Evolutionary conservation across 2,113 vertebrate species (phyloP), one percentile per base, ranked within the genome.

Genomic region (Galbula dea): DNA sequence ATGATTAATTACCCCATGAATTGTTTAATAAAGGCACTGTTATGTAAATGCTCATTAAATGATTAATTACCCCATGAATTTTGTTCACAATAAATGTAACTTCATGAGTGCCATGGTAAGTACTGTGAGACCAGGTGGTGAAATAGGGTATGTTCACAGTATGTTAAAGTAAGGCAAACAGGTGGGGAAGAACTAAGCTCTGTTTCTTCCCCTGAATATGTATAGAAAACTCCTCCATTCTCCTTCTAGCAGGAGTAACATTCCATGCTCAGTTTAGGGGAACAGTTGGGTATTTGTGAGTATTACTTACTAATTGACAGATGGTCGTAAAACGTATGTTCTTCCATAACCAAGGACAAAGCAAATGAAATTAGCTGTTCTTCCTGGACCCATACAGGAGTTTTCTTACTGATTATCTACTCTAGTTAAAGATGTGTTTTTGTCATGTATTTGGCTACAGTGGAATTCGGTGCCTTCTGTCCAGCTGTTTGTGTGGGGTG

Each of bases 51-150:
- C 2, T 4, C 10, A 2, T 41, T 68, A 54, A 3, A 0, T 68
- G 22, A 30, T 63, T 24, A 73, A 73, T 49, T 68, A 71, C 17
- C 0, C 0, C 30, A 27, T 41, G 3, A 49, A 49, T 66, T 81
- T 12, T 43, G 22, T 68, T 68, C 15, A 43, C 16, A 15, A 12
- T 55, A 11, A 10, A 10, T 22, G 5, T 58, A 45, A 21, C 37
- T 80, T 84, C 18, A 21, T 0, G 0, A 80, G 9, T 22, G 4
- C 36, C 6, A 1, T 62, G 20, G 2, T 17, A 32, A 34, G 8
- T 62, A 43, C 72, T 51, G 22, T 48, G n/a, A 21, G 34, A 49
- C 7, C 19, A 32, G 5, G 4, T 45, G 39, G 51, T 48, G 17
- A 75, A 49, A 7, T 5, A 16, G 11, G 4, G 6, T 57, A 16